These are phyloP conservation scores for Aplocera efformata DNA, from an alignment of 2,888 invertebrate genomes.

Conservation along the genomic window DNA sequence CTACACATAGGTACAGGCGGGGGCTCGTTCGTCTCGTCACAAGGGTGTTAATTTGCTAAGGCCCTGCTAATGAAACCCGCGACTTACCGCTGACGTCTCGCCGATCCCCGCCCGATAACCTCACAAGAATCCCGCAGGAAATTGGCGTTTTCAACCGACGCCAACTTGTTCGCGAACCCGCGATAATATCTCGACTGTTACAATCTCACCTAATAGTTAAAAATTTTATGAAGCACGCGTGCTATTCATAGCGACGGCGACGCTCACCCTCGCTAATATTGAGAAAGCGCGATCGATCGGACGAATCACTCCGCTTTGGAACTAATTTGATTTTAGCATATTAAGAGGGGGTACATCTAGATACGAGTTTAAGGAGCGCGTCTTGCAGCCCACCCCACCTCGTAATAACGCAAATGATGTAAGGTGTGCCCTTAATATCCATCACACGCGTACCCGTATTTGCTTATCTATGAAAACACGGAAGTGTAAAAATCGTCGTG, in stretches of 20 bases:
- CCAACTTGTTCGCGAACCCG: constrained; percentile 44
- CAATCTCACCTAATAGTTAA: constrained; percentile 33
- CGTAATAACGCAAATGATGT: constrained; percentile 80
- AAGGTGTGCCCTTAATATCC: constrained; percentile 81
- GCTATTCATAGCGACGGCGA: constrained; percentile 54
- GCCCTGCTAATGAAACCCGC: constrained; percentile 73
- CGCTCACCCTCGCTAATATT: constrained; percentile 55
- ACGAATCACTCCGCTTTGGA: constrained; percentile 75
- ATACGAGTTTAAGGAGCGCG: constrained; percentile 65
- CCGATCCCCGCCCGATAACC: constrained; percentile 65
- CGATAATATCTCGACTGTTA: constrained; percentile 47
- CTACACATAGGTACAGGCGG: constrained; percentile 29
- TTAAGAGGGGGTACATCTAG: constrained; percentile 76
- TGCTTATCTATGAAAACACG: constrained; percentile 79
- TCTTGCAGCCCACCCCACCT: constrained; percentile 57
- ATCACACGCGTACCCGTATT: constrained; percentile 78
- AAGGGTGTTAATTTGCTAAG: constrained; percentile 77
- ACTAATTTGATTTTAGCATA: constrained; percentile 81
- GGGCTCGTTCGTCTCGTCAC: constrained; percentile 52
- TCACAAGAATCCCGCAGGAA: constrained; percentile 70
- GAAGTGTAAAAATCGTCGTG: constrained; percentile 78
- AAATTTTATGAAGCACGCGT: constrained; percentile 51
- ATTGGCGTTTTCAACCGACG: constrained; percentile 66
- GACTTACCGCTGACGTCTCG: constrained; percentile 64
- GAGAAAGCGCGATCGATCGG: constrained; percentile 67